These are phyloP conservation scores for Oconnorella tubifera DNA, from an alignment of 2,888 invertebrate genomes.

Conservation along the genomic window DNA sequence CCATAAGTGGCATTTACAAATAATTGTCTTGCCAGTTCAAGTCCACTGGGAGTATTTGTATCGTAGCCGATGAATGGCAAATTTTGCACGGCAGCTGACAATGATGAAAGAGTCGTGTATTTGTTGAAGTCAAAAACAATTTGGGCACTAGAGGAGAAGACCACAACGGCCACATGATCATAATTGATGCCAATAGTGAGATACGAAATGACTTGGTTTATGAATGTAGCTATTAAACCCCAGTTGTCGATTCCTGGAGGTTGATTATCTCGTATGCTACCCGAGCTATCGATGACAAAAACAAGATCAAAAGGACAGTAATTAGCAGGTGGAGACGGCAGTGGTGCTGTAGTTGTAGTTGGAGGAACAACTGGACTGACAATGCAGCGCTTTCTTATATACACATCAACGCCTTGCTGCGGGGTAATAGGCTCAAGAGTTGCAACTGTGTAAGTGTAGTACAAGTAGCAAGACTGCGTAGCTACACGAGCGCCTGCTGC, in stretches of 20 bases:
- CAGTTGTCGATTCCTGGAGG: conserved; percentile 20
- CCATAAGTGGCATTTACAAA: neutral
- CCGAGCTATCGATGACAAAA: conserved; percentile 23
- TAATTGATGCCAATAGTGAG: neutral
- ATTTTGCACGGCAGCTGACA: conserved; percentile 9
- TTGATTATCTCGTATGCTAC: conserved; percentile 23
- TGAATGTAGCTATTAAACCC: conserved; percentile 13
- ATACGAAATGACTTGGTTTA: conserved; percentile 9
- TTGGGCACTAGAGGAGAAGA: conserved; percentile 19
- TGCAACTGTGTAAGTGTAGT: neutral
- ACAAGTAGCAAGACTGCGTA: conserved; percentile 10
- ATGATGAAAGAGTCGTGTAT: neutral
- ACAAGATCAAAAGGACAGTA: conserved; percentile 13
- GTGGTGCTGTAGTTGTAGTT: conserved; percentile 9
- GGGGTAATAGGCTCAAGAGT: neutral
- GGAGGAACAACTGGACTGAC: neutral
- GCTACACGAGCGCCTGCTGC: neutral
- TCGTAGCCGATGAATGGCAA: conserved; percentile 16
- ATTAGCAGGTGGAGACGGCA: neutral
- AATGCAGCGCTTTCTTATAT: conserved; percentile 19
- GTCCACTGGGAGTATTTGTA: neutral
- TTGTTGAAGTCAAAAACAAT: conserved; percentile 7
- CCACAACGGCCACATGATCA: conserved; percentile 20
- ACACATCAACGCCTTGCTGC: conserved; percentile 10
- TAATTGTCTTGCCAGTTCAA: neutral